These are phyloP conservation scores for Armadillidium nasatum DNA, from an alignment of 1,140 invertebrate species.

Conservation along the genomic window DNA sequence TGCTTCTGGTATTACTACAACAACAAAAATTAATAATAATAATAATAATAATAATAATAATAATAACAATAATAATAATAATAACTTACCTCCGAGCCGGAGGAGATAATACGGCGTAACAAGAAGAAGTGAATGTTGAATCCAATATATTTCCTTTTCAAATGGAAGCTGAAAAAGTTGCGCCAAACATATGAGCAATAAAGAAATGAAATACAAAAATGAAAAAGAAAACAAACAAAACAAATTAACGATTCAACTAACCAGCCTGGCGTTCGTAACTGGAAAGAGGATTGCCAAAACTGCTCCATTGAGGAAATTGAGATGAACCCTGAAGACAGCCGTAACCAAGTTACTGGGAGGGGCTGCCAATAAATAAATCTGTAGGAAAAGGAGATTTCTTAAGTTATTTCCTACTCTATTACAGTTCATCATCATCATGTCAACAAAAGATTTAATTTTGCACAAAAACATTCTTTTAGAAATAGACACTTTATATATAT, in stretches of 20 bases:
- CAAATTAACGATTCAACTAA: conserved; percentile 59
- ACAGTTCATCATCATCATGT: too few relatives aligned
- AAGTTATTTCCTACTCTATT: background rate
- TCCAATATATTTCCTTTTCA: conserved; percentile 84
- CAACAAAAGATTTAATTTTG: too few relatives aligned
- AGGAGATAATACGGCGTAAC: conserved; percentile 87
- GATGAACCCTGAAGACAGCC: conserved; percentile 77
- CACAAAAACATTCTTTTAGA: too few relatives aligned
- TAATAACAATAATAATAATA: too few relatives aligned
- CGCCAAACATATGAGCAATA: too few relatives aligned
- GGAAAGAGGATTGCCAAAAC: conserved; percentile 84
- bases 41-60: conserved; percentile 16
- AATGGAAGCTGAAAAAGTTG: conserved; percentile 68
- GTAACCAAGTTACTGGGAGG: conserved; percentile 74
- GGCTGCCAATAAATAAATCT: conserved; percentile 83
- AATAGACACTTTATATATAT: too few relatives aligned
- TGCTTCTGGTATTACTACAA: background rate
- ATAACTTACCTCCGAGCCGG: conserved; percentile 71
- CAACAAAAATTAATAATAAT: too few relatives aligned
- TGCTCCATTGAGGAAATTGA: conserved; percentile 86
- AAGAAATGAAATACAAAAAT: too few relatives aligned
- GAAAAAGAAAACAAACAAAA: too few relatives aligned
- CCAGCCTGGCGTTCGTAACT: conserved; percentile 81
- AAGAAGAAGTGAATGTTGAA: conserved; percentile 88
- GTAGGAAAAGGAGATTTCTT: conserved; percentile 48